These are phyloP conservation scores for Gari tellinella DNA, from an alignment of 2,888 invertebrate species.

Conservation along the genomic window DNA sequence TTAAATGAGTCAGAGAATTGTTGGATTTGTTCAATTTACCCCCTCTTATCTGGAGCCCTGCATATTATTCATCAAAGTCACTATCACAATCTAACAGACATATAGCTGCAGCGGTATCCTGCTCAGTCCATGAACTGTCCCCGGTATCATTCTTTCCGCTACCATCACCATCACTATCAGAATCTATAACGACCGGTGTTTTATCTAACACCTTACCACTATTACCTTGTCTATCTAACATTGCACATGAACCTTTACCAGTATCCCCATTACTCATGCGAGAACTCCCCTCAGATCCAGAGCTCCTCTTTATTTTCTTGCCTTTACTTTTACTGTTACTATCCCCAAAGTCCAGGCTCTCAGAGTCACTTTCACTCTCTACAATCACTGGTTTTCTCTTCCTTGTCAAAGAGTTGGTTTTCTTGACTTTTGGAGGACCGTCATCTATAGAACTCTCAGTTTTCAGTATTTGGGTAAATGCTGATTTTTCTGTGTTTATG, in stretches of 20 bases:
- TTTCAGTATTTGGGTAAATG: conserved; percentile 35
- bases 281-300: not conserved
- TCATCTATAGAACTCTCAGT: conserved; percentile 6
- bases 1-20: too few relatives aligned
- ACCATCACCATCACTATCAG: not conserved
- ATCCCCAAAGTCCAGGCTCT: conserved; percentile 62
- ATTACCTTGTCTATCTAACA: not conserved
- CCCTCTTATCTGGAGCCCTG: too few relatives aligned
- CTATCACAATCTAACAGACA: conserved; percentile 21
- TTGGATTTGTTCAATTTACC: too few relatives aligned
- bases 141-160: not conserved
- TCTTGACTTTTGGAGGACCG: not conserved
- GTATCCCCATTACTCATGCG: not conserved
- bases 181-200: not conserved
- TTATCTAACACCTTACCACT: not conserved
- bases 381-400: conserved; percentile 60
- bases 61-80: conserved; percentile 24
- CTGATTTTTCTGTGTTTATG: conserved; percentile 63
- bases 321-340: conserved; percentile 3
- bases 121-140: conserved; percentile 6
- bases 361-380: conserved; percentile 60
- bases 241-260: not conserved
- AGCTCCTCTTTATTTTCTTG: conserved; percentile 16
- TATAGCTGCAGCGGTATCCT: conserved; percentile 10
- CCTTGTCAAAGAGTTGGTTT: conserved; percentile 14